A percentile compares a stretch with the other conserved stretches of the same genome.
These are phyloP conservation scores for Temnothorax ravouxi DNA, from an alignment of 2,888 invertebrate genomes.

Conservation along the genomic window DNA sequence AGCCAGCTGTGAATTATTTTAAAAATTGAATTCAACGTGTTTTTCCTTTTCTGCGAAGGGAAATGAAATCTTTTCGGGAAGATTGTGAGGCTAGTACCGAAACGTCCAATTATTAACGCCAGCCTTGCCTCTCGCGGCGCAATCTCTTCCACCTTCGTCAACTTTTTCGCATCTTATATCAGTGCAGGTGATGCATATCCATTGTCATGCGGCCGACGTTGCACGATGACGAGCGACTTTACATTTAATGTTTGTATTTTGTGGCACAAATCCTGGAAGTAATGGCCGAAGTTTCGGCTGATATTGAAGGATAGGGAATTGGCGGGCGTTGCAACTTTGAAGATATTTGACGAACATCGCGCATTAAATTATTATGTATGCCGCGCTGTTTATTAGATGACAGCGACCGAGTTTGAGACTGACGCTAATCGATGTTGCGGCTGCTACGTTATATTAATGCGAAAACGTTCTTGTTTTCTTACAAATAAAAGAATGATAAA, in stretches of 20 bases:
- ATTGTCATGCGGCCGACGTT: constrained; percentile 25
- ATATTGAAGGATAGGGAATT: constrained; percentile 37
- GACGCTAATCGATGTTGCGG: background rate
- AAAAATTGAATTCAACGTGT: constrained; percentile 9
- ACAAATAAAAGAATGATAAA: background rate
- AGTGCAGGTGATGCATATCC: background rate
- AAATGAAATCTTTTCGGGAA: constrained; percentile 12
- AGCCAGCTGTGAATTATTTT: background rate
- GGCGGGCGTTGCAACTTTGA: constrained; percentile 19
- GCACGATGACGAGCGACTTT: constrained; percentile 18
- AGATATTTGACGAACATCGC: constrained; percentile 10
- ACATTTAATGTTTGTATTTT: constrained; percentile 35
- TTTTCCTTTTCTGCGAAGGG: background rate
- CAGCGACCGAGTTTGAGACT: background rate
- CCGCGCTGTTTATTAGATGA: constrained; percentile 27
- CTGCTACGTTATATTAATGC: background rate
- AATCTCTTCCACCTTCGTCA: background rate
- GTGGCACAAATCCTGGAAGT: constrained; percentile 21
- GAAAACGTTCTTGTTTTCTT: background rate
- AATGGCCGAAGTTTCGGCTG: constrained; percentile 35
- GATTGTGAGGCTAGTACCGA: background rate
- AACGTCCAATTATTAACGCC: background rate
- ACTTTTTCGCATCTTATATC: constrained; percentile 39
- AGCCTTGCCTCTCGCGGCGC: background rate
- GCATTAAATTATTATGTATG: constrained; percentile 27